Base-by-base conservation (phyloP, 2,888 invertebrate genomes). In the Lysandra bellargus region DNA sequence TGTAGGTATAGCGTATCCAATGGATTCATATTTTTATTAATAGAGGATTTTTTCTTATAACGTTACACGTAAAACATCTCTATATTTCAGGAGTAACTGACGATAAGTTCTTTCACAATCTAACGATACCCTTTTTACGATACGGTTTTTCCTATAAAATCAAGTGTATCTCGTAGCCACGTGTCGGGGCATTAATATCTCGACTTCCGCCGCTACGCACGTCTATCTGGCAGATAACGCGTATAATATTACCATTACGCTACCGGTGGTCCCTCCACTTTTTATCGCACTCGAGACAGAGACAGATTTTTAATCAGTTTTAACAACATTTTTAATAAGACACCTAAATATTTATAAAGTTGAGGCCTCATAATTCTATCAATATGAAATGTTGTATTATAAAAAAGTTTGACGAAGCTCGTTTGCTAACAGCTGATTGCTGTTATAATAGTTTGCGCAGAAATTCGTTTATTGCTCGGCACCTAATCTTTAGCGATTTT, bases 191-290 rank as follows among this genome's bases (percentile, higher is more conserved):
- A 79, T 81, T 81, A 80, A 81, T 80, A 78, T 79, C 79, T 40
- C 80, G 78, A 80, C 78, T 76, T 79, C 76, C 80, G 79, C 64
- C 78, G 80, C 81, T 75, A 83, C 81, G 81, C 81, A 81, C 81
- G 77, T 80, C 81, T 83, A 82, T 83, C 81, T 78, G 80, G 9
- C 75, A 79, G 79, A 79, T 79, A 79, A 74, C 74, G 73, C 57
- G 79, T 79, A 79, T 79, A 79, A 75, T 79, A 79, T 79, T 79
- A 79, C 79, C 79, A 74, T 44, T 79, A 75, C 79, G 75, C 57
- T 61, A 75, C 61, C 40, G 79, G 79, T 79, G 79, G 79, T 79
- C 79, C 30, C 14, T 74, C 72, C 17, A 78, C 44, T 69, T 69
- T 44, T 69, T 78, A 72, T 78, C 53, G 33, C 69, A 64, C 30